phyloP scores from a whole-genome alignment of 2,888 invertebrate species.

The Pristionchus mayeri region DNA sequence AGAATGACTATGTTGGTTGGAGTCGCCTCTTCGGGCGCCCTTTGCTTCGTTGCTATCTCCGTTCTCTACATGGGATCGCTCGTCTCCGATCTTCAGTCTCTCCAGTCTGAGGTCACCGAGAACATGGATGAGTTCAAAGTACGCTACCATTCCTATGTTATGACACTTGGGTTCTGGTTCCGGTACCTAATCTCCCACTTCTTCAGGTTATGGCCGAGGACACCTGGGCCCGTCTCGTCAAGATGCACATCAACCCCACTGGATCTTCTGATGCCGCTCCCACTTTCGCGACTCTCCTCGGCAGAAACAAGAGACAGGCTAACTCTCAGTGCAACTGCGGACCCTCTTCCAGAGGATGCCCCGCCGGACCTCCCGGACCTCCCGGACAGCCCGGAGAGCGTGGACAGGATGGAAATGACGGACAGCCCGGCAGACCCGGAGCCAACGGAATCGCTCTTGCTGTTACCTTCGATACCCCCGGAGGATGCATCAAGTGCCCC shows the following conservation, averaged over 20 bases:
- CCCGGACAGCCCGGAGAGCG: slow-evolving; percentile 48
- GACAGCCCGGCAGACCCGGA: slow-evolving; percentile 62
- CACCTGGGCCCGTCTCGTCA: slow-evolving; percentile 49
- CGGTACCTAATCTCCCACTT: too few species aligned
- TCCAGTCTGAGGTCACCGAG: slow-evolving; percentile 63
- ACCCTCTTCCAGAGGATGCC: slow-evolving; percentile 47
- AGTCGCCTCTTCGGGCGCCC: slow-evolving; percentile 40
- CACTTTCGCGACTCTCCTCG: slow-evolving; percentile 49
- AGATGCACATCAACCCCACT: slow-evolving; percentile 50
- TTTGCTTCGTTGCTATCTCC: slow-evolving; percentile 58
- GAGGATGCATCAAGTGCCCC: slow-evolving; percentile 60
- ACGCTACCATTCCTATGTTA: too few species aligned
- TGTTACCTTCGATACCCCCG: slow-evolving; percentile 58
- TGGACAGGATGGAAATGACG: slow-evolving; percentile 57
- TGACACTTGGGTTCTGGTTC: too few species aligned
- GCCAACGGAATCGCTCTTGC: slow-evolving; percentile 59
- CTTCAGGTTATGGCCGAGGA: slow-evolving; percentile 48
- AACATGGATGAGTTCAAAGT: slow-evolving; percentile 60
- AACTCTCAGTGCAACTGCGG: slow-evolving; percentile 49
- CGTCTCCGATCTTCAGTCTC: slow-evolving; percentile 60
- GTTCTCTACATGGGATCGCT: slow-evolving; percentile 60
- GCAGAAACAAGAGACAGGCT: slow-evolving; percentile 50
- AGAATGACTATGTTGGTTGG: slow-evolving; percentile 7
- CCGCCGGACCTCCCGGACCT: slow-evolving; percentile 49
- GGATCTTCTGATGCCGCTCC: slow-evolving; percentile 49